These are phyloP conservation scores for Zaprionus davidi DNA, from an alignment of 1,140 invertebrate genomes.

Conservation along the genomic window DNA sequence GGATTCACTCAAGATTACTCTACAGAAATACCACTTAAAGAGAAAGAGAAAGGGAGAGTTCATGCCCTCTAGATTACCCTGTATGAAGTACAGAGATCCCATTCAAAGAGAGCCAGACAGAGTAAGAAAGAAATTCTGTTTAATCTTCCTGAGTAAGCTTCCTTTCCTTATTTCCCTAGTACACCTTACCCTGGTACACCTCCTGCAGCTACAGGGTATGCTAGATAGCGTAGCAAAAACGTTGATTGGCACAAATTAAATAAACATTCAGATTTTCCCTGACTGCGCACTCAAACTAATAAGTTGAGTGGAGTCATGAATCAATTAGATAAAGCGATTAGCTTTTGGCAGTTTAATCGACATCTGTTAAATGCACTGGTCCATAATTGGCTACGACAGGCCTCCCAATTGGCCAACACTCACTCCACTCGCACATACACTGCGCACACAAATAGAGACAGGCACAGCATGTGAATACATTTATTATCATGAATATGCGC, in stretches of 20 bases:
- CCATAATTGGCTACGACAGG: constrained; percentile 39
- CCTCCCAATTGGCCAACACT: constrained; percentile 4
- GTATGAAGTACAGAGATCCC: background rate
- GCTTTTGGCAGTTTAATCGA: constrained; percentile 32
- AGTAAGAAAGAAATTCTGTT: too few relatives aligned
- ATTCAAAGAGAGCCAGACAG: too few relatives aligned
- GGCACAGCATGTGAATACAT: constrained; percentile 29
- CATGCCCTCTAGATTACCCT: background rate
- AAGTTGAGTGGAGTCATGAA: constrained; percentile 29
- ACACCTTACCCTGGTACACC: background rate
- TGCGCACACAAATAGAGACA: background rate
- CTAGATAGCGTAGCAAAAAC: constrained; percentile 6
- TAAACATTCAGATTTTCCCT: constrained; percentile 1
- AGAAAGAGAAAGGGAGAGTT: too few relatives aligned
- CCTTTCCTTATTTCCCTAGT: background rate
- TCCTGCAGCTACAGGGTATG: background rate
- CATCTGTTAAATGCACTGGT: constrained; percentile 9
- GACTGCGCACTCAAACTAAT: constrained; percentile 13
- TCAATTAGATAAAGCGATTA: constrained; percentile 46
- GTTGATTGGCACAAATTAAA: constrained; percentile 12
- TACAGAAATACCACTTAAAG: background rate
- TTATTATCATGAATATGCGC: constrained; percentile 59
- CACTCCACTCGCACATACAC: background rate
- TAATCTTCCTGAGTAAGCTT: background rate
- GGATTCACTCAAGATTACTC: background rate